Evolutionary conservation across 1,140 invertebrate species (phyloP).

Genomic region (Pseudomyrmex gracilis): DNA sequence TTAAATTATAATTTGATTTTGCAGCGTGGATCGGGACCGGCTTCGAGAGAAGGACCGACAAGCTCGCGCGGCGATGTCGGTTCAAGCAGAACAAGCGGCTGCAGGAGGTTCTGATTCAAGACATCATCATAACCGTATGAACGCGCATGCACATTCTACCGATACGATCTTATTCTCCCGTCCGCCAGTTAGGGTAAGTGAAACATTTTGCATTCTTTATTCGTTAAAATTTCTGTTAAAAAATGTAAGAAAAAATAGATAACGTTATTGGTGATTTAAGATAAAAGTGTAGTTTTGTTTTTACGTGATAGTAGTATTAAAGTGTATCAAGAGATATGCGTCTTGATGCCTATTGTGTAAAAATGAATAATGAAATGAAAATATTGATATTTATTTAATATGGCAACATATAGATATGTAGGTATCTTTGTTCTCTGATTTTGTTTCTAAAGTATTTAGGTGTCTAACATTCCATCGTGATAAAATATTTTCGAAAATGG

Average conservation of each 20-base stretch:
- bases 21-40: constrained; percentile 90
- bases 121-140: constrained; percentile 84
- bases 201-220: background rate
- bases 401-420: too few relatives aligned
- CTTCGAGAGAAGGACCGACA: constrained; percentile 90
- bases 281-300: too few relatives aligned
- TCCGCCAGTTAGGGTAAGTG: constrained; percentile 82
- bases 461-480: background rate
- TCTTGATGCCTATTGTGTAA: too few relatives aligned
- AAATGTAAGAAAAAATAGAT: too few relatives aligned
- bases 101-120: constrained; percentile 87
- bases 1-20: constrained; percentile 78
- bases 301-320: too few relatives aligned
- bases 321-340: too few relatives aligned
- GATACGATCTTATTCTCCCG: constrained; percentile 75
- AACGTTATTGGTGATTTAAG: too few relatives aligned
- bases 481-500: constrained; percentile 30
- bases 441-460: too few relatives aligned
- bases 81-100: constrained; percentile 87
- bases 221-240: too few relatives aligned
- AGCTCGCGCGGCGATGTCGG: constrained; percentile 90
- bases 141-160: constrained; percentile 71
- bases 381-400: too few relatives aligned
- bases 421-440: too few relatives aligned
- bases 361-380: too few relatives aligned